Conservation (phyloP, 2,113 vertebrate genomes). For the Trematomus loennbergii region DNA sequence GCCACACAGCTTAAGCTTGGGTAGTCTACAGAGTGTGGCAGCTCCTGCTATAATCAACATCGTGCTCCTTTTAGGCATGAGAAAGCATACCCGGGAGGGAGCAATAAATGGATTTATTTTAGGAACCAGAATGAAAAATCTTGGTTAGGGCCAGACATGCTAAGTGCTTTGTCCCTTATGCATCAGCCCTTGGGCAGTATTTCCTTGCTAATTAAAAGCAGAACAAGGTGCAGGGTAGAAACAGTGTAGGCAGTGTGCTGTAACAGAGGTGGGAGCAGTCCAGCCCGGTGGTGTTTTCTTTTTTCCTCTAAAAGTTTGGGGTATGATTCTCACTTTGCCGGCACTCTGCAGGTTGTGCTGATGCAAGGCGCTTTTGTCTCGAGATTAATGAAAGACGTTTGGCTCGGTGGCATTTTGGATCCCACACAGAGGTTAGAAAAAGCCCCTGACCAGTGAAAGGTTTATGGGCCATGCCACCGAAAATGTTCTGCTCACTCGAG, state of each 20-base stretch:
- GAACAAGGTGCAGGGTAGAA: slow-evolving; percentile 51
- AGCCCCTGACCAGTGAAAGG: slow-evolving; percentile 70
- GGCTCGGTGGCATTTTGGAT: slow-evolving; percentile 74
- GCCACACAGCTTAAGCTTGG: slow-evolving; percentile 55
- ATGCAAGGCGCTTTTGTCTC: slow-evolving; percentile 74
- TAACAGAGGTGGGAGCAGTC: slow-evolving; percentile 37
- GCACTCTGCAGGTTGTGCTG: slow-evolving; percentile 75
- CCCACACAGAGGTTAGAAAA: slow-evolving; percentile 76
- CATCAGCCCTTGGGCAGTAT: slow-evolving; percentile 71
- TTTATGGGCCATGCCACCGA: slow-evolving; percentile 52
- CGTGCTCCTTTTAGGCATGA: slow-evolving; percentile 74
- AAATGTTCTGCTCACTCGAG: slow-evolving; percentile 45
- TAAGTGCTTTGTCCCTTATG: slow-evolving; percentile 83
- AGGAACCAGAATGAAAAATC: slow-evolving; percentile 78
- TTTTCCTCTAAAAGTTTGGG: slow-evolving; percentile 58
- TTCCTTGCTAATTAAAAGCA: slow-evolving; percentile 75
- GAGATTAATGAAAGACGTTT: slow-evolving; percentile 82
- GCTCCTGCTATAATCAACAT: slow-evolving; percentile 76
- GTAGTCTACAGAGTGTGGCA: slow-evolving; percentile 62
- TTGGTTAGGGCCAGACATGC: slow-evolving; percentile 81
- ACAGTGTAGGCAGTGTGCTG: slow-evolving; percentile 21
- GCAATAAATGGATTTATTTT: slow-evolving; percentile 84
- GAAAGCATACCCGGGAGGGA: slow-evolving; percentile 76
- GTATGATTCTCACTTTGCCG: slow-evolving; percentile 65
- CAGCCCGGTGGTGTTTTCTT: slow-evolving; percentile 14